phyloP scores from a whole-genome alignment of 2,888 invertebrate species.

The Myopa tessellatipennis region DNA sequence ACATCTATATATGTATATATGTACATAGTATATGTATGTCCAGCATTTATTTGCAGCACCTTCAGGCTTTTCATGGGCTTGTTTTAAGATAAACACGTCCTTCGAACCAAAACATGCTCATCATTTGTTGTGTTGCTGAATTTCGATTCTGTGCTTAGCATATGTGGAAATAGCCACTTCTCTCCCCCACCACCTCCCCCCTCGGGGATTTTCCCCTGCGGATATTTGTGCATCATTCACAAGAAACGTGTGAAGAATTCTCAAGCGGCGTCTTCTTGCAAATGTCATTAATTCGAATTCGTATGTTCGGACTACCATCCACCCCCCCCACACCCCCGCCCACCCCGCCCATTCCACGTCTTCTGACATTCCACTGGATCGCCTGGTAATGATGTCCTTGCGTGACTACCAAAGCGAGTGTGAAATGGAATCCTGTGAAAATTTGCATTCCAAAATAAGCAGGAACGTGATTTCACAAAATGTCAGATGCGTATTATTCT shows the following conservation, averaged over 20 bases:
- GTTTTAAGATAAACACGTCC: neutral
- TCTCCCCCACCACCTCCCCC: neutral
- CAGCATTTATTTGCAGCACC: neutral
- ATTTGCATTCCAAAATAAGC: neutral
- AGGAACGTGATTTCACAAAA: slow-evolving; percentile 9
- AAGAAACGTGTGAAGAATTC: slow-evolving; percentile 23
- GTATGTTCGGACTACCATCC: neutral
- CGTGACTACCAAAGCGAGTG: slow-evolving; percentile 22
- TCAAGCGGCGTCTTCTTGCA: slow-evolving; percentile 11
- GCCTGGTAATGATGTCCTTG: slow-evolving; percentile 17
- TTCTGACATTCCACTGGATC: neutral
- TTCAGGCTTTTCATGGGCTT: neutral
- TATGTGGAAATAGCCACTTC: neutral
- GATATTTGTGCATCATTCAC: neutral
- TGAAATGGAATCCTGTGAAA: slow-evolving; percentile 5
- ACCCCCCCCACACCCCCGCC: no score
- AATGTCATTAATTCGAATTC: slow-evolving; percentile 28
- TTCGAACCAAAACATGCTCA: neutral
- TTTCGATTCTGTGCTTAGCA: slow-evolving; percentile 1
- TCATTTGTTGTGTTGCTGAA: neutral
- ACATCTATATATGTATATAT: neutral
- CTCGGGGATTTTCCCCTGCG: neutral
- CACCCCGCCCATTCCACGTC: neutral
- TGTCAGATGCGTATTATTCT: neutral
- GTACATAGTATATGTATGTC: neutral